A percentile compares a stretch with the other conserved stretches of the same genome.
Evolutionary conservation across 2,888 invertebrate species (phyloP).

Genomic region (Lycaena phlaeas): DNA sequence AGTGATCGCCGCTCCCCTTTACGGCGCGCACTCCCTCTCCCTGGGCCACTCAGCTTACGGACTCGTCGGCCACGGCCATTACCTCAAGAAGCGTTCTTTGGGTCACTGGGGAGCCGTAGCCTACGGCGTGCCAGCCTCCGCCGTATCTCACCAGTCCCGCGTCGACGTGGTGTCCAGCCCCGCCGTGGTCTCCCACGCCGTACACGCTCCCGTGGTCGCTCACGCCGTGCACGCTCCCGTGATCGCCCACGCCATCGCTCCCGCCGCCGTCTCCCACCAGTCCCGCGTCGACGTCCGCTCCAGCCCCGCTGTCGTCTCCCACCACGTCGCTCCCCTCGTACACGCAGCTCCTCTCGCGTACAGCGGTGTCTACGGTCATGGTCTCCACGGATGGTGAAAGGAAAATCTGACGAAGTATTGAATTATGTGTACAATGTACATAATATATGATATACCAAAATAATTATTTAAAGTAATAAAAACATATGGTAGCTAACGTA

Average conservation of each 20-base stretch:
- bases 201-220: constrained; percentile 14
- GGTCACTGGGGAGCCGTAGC: constrained; percentile 25
- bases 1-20: constrained; percentile 13
- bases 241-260: constrained; percentile 22
- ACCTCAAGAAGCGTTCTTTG: constrained; percentile 37
- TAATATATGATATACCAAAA: no score
- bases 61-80: constrained; percentile 33
- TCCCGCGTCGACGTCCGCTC: constrained; percentile 48
- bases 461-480: neutral
- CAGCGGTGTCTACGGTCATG: constrained; percentile 23
- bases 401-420: constrained; percentile 41
- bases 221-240: constrained; percentile 28
- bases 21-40: constrained; percentile 2
- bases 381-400: constrained; percentile 49
- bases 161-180: constrained; percentile 32
- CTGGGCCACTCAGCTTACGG: constrained; percentile 23
- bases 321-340: constrained; percentile 28
- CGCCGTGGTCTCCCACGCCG: constrained; percentile 19
- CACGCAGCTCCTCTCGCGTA: constrained; percentile 13
- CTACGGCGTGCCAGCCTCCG: constrained; percentile 42
- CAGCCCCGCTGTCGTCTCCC: constrained; percentile 33
- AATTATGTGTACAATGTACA: neutral
- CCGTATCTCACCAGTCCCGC: constrained; percentile 50
- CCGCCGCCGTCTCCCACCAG: constrained; percentile 60
- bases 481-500: no score